phyloP scores from a whole-genome alignment of 2,113 vertebrate genomes.

The Heloderma charlesbogerti region DNA sequence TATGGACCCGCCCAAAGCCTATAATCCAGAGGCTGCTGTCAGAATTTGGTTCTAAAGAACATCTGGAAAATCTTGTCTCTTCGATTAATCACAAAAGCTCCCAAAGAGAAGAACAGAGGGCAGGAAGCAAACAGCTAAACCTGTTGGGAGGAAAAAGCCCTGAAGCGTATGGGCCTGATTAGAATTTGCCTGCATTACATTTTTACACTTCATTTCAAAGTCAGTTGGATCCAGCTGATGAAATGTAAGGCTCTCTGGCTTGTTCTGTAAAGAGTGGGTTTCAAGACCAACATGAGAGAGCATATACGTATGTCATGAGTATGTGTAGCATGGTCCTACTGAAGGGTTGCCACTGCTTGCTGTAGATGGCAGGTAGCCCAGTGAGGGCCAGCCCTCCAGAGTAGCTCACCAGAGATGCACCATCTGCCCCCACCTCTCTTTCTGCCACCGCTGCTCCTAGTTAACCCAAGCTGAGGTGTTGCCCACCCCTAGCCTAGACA shows the following conservation, averaged over 20 bases:
- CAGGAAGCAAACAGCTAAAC: not conserved
- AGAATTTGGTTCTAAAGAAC: not conserved
- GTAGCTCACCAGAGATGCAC: too few species aligned
- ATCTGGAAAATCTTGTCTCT: not conserved
- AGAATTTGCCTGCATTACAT: not conserved
- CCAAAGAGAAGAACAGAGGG: not conserved
- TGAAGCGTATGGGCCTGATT: not conserved
- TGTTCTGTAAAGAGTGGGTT: not conserved
- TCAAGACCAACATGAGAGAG: not conserved
- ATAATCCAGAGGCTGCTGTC: not conserved
- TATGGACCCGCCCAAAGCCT: not conserved
- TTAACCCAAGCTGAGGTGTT: too few species aligned
- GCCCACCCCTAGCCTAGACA: too few species aligned
- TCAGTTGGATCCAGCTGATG: not conserved
- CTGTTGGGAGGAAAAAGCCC: not conserved
- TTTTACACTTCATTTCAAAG: not conserved
- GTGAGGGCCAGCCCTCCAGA: too few species aligned
- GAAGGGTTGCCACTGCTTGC: too few species aligned
- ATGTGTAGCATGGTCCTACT: too few species aligned
- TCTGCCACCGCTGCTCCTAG: too few species aligned
- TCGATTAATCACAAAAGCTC: conserved; percentile 8
- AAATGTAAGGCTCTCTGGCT: not conserved
- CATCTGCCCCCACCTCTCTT: too few species aligned
- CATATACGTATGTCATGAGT: not conserved
- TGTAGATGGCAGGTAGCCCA: too few species aligned